These are phyloP conservation scores for Neomonachus schauinslandi DNA, from an alignment of 2,113 vertebrate genomes.

Conservation along the genomic window DNA sequence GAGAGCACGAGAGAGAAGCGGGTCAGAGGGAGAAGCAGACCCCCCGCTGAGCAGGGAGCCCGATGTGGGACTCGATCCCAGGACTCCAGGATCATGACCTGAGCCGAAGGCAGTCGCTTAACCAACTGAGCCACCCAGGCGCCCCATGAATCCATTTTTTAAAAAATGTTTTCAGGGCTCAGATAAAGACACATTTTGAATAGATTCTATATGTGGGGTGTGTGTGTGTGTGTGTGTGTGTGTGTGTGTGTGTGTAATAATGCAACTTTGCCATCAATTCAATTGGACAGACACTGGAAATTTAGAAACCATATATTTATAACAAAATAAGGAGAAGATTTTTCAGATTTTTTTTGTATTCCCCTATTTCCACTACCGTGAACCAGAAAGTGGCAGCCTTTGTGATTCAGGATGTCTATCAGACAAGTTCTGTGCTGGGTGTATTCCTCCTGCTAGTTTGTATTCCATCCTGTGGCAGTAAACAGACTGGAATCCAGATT, in stretches of 20 bases:
- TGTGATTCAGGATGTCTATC: background rate
- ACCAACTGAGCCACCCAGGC: too few relatives aligned
- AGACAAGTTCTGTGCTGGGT: background rate
- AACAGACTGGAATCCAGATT: background rate
- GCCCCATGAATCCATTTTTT: background rate
- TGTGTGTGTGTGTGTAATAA: background rate
- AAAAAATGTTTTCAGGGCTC: background rate
- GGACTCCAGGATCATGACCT: too few relatives aligned
- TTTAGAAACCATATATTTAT: background rate
- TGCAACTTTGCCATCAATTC: background rate
- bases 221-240: background rate
- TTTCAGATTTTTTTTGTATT: background rate
- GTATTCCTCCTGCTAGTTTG: background rate
- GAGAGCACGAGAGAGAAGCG: too few relatives aligned
- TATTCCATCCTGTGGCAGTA: background rate
- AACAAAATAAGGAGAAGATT: background rate
- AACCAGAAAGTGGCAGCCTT: background rate
- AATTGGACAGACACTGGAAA: background rate
- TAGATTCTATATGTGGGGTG: background rate
- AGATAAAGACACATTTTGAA: conserved; percentile 5
- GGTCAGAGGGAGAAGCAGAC: too few relatives aligned
- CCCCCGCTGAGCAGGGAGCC: too few relatives aligned
- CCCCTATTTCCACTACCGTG: background rate
- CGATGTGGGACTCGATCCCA: too few relatives aligned
- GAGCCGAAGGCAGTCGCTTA: too few relatives aligned